Percentiles rank a stretch among this genome's conserved stretches.
These are phyloP conservation scores for Litocranius walleri DNA, from an alignment of 2,113 vertebrate species.

Conservation along the genomic window DNA sequence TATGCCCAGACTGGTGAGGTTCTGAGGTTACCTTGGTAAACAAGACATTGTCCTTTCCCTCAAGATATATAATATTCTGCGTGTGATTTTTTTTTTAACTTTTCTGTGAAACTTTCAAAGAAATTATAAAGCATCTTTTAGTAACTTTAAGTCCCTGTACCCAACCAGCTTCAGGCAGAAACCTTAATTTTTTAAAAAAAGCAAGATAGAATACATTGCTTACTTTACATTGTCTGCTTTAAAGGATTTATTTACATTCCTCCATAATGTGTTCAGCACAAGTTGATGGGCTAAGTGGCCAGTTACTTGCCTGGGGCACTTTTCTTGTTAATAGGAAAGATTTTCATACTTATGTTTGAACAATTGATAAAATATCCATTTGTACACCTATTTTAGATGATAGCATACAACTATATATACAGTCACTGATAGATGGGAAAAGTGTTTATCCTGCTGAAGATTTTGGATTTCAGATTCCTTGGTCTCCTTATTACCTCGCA, in stretches of 20 bases:
- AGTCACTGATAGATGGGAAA: neutral
- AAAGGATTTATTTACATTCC: neutral
- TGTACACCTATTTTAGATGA: neutral
- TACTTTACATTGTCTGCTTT: neutral
- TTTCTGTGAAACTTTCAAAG: neutral
- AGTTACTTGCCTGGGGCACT: neutral
- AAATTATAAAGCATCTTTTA: neutral
- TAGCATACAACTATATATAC: neutral
- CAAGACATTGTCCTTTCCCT: neutral
- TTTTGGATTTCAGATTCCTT: neutral
- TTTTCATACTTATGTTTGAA: neutral
- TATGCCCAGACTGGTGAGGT: neutral
- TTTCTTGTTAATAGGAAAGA: neutral
- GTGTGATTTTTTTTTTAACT: neutral
- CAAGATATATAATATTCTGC: neutral
- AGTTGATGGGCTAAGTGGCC: neutral
- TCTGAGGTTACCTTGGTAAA: neutral
- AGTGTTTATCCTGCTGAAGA: neutral
- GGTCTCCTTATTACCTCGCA: neutral
- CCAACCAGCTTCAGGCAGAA: neutral
- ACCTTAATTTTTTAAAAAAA: neutral
- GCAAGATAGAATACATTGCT: neutral
- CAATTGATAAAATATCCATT: neutral
- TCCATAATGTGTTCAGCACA: neutral
- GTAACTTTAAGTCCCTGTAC: neutral